A percentile compares a stretch with the other conserved stretches of the same genome.
These are phyloP conservation scores for Choristoneura rosaceana DNA, from an alignment of 2,888 invertebrate species.

Conservation along the genomic window DNA sequence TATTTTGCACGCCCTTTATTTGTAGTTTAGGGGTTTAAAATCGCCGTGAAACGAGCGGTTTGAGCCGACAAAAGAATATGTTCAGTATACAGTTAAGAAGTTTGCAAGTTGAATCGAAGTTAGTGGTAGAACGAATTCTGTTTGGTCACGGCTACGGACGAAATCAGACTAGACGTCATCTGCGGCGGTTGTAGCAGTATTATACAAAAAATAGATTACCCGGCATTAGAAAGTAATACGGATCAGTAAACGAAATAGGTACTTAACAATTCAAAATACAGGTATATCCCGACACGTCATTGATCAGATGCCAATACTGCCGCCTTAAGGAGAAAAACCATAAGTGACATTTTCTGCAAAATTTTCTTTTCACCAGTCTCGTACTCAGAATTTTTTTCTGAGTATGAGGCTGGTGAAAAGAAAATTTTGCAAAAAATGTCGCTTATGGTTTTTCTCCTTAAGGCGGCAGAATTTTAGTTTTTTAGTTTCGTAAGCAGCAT, in stretches of 20 bases:
- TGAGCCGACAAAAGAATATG: constrained; percentile 1
- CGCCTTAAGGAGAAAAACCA: too few species aligned
- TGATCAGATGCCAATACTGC: too few species aligned
- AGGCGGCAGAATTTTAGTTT: too few species aligned
- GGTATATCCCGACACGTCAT: too few species aligned
- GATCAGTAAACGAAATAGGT: not conserved
- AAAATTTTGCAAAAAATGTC: too few species aligned
- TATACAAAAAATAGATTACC: constrained; percentile 6
- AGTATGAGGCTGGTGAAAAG: too few species aligned
- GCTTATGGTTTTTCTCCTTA: too few species aligned
- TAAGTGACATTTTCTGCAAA: too few species aligned
- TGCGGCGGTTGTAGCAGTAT: constrained; percentile 14
- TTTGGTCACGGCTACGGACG: constrained; percentile 28
- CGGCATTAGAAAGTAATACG: not conserved
- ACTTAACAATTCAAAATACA: too few species aligned
- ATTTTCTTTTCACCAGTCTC: too few species aligned
- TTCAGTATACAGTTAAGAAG: constrained; percentile 13
- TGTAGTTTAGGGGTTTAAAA: not conserved
- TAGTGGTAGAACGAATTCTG: constrained; percentile 28
- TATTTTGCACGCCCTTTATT: not conserved
- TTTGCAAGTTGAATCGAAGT: constrained; percentile 33
- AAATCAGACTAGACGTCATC: constrained; percentile 26
- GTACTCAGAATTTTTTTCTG: too few species aligned
- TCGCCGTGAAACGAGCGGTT: not conserved
- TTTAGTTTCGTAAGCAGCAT: too few species aligned